These are phyloP conservation scores for Cladopsammia gracilis DNA, from an alignment of 64 coral and sea anemone species.

Conservation along the genomic window DNA sequence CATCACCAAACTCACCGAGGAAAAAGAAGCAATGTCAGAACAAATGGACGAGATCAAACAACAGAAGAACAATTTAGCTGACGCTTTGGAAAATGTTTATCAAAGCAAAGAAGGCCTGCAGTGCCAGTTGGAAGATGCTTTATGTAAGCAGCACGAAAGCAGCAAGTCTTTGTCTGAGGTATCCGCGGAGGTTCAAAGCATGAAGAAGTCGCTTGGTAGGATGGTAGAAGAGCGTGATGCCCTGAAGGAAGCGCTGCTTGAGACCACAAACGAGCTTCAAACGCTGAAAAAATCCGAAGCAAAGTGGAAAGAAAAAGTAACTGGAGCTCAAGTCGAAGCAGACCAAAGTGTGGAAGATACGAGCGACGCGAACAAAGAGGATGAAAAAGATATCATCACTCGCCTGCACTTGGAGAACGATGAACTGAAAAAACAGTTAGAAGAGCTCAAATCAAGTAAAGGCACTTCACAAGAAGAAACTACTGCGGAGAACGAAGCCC, in stretches of 20 bases:
- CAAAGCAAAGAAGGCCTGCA: constrained; percentile 93
- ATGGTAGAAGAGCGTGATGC: constrained; percentile 84
- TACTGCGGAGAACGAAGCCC: constrained; percentile 54
- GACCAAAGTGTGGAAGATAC: constrained; percentile 61
- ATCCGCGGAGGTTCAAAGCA: constrained; percentile 68
- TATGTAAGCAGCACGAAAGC: constrained; percentile 86
- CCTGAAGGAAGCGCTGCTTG: constrained; percentile 76
- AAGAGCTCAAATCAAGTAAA: constrained; percentile 39
- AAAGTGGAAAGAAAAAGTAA: constrained; percentile 81
- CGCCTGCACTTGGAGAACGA: constrained; percentile 74
- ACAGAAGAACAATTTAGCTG: constrained; percentile 92
- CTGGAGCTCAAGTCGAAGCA: constrained; percentile 63
- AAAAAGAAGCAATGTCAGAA: constrained; percentile 88
- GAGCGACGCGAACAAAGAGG: constrained; percentile 43
- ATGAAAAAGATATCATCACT: constrained; percentile 37
- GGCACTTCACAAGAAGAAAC: constrained; percentile 35
- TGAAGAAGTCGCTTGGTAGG: constrained; percentile 85
- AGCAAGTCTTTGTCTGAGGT: constrained; percentile 71
- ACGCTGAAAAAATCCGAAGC: constrained; percentile 69
- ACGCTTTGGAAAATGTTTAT: constrained; percentile 96
- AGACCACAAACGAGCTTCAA: constrained; percentile 70
- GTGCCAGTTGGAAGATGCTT: constrained; percentile 66
- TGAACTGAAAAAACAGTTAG: constrained; percentile 68
- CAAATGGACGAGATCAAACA: constrained; percentile 92
- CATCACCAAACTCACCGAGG: constrained; percentile 88